These are phyloP conservation scores for Colaptes auratus DNA, from an alignment of 2,113 vertebrate genomes.

Conservation along the genomic window DNA sequence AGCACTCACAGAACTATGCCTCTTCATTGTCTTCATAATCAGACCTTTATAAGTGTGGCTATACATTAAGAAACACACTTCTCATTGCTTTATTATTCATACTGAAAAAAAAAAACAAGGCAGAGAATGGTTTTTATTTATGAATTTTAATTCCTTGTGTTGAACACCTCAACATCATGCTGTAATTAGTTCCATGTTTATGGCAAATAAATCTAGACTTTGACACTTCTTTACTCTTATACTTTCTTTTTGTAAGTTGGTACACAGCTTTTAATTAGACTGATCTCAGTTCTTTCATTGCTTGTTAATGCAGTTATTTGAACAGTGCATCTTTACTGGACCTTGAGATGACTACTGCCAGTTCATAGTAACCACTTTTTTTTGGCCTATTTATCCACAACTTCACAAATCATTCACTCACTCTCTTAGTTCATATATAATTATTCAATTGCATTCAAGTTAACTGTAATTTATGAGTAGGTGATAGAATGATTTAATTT, in stretches of 20 bases:
- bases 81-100: not conserved
- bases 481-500: not conserved
- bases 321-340: not conserved
- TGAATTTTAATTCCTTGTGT: not conserved
- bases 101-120: not conserved
- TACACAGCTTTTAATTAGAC: conserved; percentile 21
- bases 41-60: not conserved
- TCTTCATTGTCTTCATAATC: not conserved
- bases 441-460: not conserved
- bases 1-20: not conserved
- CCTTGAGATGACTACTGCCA: not conserved
- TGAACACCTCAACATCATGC: not conserved
- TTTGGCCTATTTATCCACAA: not conserved
- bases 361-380: not conserved
- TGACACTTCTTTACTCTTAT: not conserved
- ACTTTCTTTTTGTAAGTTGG: not conserved
- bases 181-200: not conserved
- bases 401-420: not conserved
- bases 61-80: not conserved
- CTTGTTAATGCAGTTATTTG: not conserved
- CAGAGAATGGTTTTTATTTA: not conserved
- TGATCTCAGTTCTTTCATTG: not conserved
- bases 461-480: not conserved
- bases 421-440: not conserved
- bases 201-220: conserved; percentile 37